Evolutionary conservation across 1,140 invertebrate species (phyloP), one percentile per base, ranked within the genome.

Genomic region (Lepidotrigona ventralis): DNA sequence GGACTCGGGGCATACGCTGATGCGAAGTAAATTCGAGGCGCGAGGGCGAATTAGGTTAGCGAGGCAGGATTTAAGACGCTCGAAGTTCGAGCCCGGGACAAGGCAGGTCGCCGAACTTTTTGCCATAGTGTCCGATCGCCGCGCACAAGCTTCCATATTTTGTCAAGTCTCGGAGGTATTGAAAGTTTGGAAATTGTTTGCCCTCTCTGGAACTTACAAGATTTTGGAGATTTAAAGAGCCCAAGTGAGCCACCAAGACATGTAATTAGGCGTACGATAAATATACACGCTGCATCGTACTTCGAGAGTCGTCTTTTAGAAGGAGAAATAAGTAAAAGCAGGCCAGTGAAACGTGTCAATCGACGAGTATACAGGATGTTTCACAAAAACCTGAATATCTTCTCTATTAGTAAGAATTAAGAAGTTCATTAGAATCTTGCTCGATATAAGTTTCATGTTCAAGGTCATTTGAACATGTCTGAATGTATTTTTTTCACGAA

Each of bases 91-190:
- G 58, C 46, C 56, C 26, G 17, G 19, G 19, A 26, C 23, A 54
- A 15, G 21, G 63, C 58, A 76, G 58, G 73, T 60, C 33, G 46
- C 23, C 17, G 26, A 76, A 76, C 26, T 76, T 76, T 76, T 76
- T 63, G 58, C 23, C 2, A 46, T 0, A 46, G 39, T 46, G 33
- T 60, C 33, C n/a, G 33, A 14, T 29, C n/a, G 56, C 39, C 33
- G 58, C 56, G 21, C 21, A 58, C 21, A 39, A 58, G 53, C 54
- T 58, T 33, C 21, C 26, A 54, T 39, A 74, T 56, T 74, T 74
- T 74, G 72, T 14, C 11, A 39, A 39, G 26, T 74, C 54, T 15
- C 26, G 26, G 23, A 39, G 29, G 12, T 58, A 54, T 58, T 14
- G n/a, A 21, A 33, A 56, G 53, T 54, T 54, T 23, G 6, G 53